A percentile compares a stretch with the other conserved stretches of the same genome.
These are phyloP conservation scores for Euthynnus affinis DNA, from an alignment of 2,797 vertebrate genomes.

Conservation along the genomic window DNA sequence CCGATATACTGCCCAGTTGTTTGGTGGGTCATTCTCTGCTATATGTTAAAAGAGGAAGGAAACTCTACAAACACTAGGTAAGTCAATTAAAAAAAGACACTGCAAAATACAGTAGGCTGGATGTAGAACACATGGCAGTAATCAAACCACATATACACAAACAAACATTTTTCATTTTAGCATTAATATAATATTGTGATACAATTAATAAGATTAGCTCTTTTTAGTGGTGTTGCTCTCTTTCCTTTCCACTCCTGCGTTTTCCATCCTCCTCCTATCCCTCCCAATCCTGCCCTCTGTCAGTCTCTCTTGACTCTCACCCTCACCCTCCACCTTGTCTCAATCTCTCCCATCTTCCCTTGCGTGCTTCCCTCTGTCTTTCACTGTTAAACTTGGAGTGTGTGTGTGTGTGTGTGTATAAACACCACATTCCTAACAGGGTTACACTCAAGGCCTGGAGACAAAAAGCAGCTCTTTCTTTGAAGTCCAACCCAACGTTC, in stretches of 20 bases:
- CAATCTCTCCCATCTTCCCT: slow-evolving; percentile 51
- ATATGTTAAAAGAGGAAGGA: neutral
- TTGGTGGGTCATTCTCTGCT: neutral
- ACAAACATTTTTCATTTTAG: neutral
- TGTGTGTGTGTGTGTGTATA: slow-evolving; percentile 35
- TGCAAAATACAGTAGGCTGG: neutral
- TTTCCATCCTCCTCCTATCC: slow-evolving; percentile 27
- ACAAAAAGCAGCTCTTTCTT: slow-evolving; percentile 77
- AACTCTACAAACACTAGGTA: neutral
- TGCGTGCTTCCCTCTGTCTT: slow-evolving; percentile 20
- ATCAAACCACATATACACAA: neutral
- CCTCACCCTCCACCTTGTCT: slow-evolving; percentile 44
- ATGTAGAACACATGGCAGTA: neutral
- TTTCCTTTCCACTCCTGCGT: neutral
- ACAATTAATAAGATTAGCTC: neutral
- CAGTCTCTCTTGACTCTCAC: slow-evolving; percentile 29
- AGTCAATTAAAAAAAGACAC: neutral
- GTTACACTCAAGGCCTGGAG: slow-evolving; percentile 67
- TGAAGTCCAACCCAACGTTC: slow-evolving; percentile 85
- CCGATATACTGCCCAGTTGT: neutral
- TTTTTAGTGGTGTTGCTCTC: neutral
- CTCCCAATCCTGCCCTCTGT: slow-evolving; percentile 24
- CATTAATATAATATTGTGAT: neutral
- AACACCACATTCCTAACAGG: slow-evolving; percentile 62
- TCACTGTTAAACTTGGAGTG: slow-evolving; percentile 43